A percentile compares a stretch with the other conserved stretches of the same genome.
These are phyloP conservation scores for Tor tambroides DNA, from an alignment of 2,113 vertebrate genomes.

Conservation along the genomic window DNA sequence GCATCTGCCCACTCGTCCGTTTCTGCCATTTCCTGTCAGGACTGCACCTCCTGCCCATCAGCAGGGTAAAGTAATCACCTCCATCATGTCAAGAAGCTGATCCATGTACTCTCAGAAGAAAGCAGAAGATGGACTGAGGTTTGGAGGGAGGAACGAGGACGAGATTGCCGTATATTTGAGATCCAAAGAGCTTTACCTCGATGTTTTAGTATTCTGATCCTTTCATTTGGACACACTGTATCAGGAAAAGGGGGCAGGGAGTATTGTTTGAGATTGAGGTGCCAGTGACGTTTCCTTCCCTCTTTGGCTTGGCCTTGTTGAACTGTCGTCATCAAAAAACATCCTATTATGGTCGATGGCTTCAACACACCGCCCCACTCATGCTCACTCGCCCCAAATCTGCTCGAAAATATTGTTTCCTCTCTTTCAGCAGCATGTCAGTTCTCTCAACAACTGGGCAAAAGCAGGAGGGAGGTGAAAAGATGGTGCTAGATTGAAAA, in stretches of 20 bases:
- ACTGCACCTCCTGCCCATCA: slow-evolving; percentile 5
- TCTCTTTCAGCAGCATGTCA: slow-evolving; percentile 71
- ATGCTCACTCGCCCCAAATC: slow-evolving; percentile 2
- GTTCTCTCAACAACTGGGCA: slow-evolving; percentile 71
- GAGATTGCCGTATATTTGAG: background rate
- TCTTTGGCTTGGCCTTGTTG: slow-evolving; percentile 72
- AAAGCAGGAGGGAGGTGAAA: slow-evolving; percentile 44
- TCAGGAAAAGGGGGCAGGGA: background rate
- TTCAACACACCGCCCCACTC: background rate
- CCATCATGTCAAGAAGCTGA: background rate
- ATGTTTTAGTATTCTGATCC: background rate
- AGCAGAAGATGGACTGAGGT: background rate
- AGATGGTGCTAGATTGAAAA: slow-evolving; percentile 67
- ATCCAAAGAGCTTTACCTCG: background rate
- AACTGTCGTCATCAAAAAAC: slow-evolving; percentile 72
- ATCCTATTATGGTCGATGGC: slow-evolving; percentile 52
- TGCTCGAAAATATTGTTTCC: slow-evolving; percentile 28
- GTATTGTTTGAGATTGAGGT: background rate
- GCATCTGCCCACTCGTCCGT: background rate
- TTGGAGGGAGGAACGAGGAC: background rate
- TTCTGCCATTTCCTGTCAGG: background rate
- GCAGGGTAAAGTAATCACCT: background rate
- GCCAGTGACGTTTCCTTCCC: slow-evolving; percentile 47
- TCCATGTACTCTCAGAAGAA: background rate
- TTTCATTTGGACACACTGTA: background rate